phyloP scores from a whole-genome alignment of 2,888 invertebrate species.

The Dioctria rufipes region DNA sequence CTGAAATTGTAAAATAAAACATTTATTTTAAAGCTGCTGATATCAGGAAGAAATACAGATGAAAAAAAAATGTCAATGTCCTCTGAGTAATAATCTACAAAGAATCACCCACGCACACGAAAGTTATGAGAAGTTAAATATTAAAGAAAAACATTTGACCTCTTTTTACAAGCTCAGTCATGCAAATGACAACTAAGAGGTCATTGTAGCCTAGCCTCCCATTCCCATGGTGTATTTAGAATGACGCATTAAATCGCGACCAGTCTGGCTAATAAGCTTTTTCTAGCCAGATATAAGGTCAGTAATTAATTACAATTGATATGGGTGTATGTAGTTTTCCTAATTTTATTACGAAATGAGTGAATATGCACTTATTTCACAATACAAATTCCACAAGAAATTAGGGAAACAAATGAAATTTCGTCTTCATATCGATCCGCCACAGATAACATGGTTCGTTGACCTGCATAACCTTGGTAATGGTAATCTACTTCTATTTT shows the following conservation, averaged over 20 bases:
- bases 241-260: slow-evolving; percentile 5
- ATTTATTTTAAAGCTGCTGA: too few relatives aligned
- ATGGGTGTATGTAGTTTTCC: background rate
- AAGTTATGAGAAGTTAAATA: slow-evolving; percentile 3
- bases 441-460: slow-evolving; percentile 38
- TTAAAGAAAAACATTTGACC: slow-evolving; percentile 16
- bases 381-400: slow-evolving; percentile 11
- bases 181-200: slow-evolving; percentile 15
- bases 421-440: background rate
- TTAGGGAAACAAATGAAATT: slow-evolving; percentile 4
- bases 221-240: background rate
- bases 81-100: slow-evolving; percentile 29
- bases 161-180: slow-evolving; percentile 34
- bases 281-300: background rate
- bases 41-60: background rate
- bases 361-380: slow-evolving; percentile 14
- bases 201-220: slow-evolving; percentile 26
- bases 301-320: slow-evolving; percentile 4
- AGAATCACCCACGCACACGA: background rate
- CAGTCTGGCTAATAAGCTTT: background rate
- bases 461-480: background rate
- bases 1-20: slow-evolving; percentile 71
- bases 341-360: too few relatives aligned
- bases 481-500: too few relatives aligned
- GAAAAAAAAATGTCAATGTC: slow-evolving; percentile 22